A percentile compares a stretch with the other conserved stretches of the same genome.
These are phyloP conservation scores for Dasypogon diadema DNA, from an alignment of 2,888 invertebrate genomes.

Conservation along the genomic window DNA sequence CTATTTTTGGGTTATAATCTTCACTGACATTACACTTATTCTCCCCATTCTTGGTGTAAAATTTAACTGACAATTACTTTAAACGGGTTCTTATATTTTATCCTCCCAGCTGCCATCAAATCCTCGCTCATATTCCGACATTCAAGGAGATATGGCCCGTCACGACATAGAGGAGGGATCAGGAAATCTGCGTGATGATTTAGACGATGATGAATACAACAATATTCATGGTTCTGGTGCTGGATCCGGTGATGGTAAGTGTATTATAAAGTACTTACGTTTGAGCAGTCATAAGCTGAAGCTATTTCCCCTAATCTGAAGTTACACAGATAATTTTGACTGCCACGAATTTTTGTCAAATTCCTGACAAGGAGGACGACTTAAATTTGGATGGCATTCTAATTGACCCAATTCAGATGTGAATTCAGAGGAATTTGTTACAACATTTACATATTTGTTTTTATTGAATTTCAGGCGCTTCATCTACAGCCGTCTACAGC, in stretches of 20 bases:
- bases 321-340: too few species aligned
- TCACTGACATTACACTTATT: too few species aligned
- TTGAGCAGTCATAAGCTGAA: too few species aligned
- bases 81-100: too few species aligned
- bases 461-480: conserved; percentile 27
- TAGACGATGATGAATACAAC: conserved; percentile 65
- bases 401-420: too few species aligned
- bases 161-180: conserved; percentile 66
- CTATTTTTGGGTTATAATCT: too few species aligned
- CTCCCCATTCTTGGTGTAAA: too few species aligned
- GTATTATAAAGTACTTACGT: background rate
- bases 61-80: too few species aligned
- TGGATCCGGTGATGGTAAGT: conserved; percentile 63
- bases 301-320: too few species aligned
- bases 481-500: conserved; percentile 40
- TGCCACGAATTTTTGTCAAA: background rate
- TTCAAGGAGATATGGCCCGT: conserved; percentile 68
- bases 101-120: conserved; percentile 62
- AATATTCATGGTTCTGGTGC: conserved; percentile 66
- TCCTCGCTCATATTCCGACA: conserved; percentile 64
- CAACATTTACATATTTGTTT: too few species aligned
- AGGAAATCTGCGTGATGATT: conserved; percentile 61
- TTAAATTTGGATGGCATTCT: background rate
- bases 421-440: too few species aligned
- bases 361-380: too few species aligned